Base-by-base conservation (phyloP, 2,888 invertebrate genomes). In the Lasioglossum vierecki region DNA sequence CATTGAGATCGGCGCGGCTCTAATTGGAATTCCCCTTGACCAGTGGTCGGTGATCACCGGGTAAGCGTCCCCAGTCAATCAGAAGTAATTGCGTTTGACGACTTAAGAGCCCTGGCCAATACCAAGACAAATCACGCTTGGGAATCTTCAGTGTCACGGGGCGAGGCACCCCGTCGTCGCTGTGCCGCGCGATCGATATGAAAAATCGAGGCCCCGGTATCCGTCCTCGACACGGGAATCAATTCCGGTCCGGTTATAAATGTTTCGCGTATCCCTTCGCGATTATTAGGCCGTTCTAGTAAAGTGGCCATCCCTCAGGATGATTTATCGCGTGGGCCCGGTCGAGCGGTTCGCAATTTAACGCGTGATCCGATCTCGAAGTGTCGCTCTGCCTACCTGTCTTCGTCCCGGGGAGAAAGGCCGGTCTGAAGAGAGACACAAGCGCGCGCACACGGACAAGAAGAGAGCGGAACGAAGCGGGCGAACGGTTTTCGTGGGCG, bases 251-350 rank as follows among this genome's bases (percentile, higher is more conserved):
- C 77, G 63, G 77, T 85, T 78, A 80, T 85, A 86, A 86, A 85
- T 86, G 83, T 22, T n/a, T 11, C 71, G 30, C 44, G 75, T 53
- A 66, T 4, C 57, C 71, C 18, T 3, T 15, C 22, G 46, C 77
- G 85, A 85, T 86, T 86, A 86, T 86, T 86, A 78, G 86, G 77
- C 75, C 77, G 79, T 79, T 76, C 83, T 26, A 39, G 85, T 73
- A 83, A 82, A 85, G 78, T 85, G 78, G 49, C 13, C 82, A 53
- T 76, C 68, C 18, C 63, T 53, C 76, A 35, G 26, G 46, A 88
- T 88, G 89, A 89, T 89, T 87, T 85, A 89, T 89, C 88, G 80
- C 35, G 30, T 15, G 6, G n/a, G 22, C n/a, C n/a, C 18, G n/a
- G 13, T 68, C 57, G 75, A 66, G 73, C 68, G 82, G 86, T 88